A percentile compares a stretch with the other conserved stretches of the same genome.
Conservation (phyloP, 2,797 vertebrate genomes). For the Argyrosomus regius region DNA sequence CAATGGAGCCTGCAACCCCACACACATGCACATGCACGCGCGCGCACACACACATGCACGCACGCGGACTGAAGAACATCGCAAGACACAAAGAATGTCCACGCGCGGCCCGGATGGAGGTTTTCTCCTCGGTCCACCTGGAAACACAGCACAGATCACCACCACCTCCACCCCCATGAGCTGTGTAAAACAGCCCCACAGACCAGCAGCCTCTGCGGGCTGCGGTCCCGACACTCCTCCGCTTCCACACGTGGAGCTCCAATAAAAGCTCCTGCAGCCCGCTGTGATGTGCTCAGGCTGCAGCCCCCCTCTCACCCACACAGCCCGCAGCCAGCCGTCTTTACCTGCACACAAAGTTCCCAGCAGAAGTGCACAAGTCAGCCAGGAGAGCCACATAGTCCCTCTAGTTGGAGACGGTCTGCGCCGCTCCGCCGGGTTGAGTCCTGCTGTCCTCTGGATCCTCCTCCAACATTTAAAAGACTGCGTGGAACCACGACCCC, state of each 20-base stretch:
- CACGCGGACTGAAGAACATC: too few species aligned
- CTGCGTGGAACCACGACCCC: constrained; percentile 35
- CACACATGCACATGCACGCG: rapidly evolving
- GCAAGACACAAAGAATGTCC: too few species aligned
- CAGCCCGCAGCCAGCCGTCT: not conserved
- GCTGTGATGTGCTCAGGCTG: not conserved
- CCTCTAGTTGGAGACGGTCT: constrained; percentile 19
- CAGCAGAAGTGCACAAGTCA: constrained; percentile 59
- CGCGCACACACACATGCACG: not conserved
- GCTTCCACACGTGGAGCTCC: too few species aligned
- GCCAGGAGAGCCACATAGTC: constrained; percentile 54
- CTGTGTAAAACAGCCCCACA: too few species aligned
- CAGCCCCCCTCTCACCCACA: constrained; percentile 16
- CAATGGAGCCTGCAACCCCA: constrained; percentile 43
- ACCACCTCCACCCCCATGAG: too few species aligned
- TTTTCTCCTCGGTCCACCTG: too few species aligned
- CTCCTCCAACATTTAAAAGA: constrained; percentile 53
- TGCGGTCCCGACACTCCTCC: too few species aligned
- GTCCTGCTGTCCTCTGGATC: constrained; percentile 20
- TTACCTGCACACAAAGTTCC: constrained; percentile 70
- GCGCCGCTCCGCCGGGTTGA: constrained; percentile 25
- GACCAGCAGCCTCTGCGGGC: too few species aligned
- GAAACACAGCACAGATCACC: too few species aligned
- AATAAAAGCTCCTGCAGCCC: too few species aligned
- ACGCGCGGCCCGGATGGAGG: too few species aligned